These are phyloP conservation scores for Nowickia ferox DNA, from an alignment of 2,888 invertebrate genomes.

Conservation along the genomic window DNA sequence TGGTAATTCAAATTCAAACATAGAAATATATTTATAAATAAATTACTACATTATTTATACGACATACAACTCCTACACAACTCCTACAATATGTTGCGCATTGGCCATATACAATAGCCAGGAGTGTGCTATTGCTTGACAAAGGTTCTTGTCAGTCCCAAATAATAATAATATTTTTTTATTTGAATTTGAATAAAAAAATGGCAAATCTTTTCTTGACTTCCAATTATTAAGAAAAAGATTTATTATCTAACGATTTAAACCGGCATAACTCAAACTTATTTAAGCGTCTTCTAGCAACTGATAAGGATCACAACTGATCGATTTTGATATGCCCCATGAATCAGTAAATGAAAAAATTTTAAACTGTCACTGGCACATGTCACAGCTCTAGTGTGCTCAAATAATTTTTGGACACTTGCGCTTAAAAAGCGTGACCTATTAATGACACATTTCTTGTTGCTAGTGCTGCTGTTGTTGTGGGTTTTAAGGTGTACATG, in stretches of 20 bases:
- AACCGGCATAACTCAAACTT: conserved; percentile 3
- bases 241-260: background rate
- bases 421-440: conserved; percentile 64
- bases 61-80: too few relatives aligned
- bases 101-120: too few relatives aligned
- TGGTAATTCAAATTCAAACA: too few relatives aligned
- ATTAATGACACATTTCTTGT: conserved; percentile 65
- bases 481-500: conserved; percentile 47
- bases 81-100: too few relatives aligned
- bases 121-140: too few relatives aligned
- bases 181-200: background rate
- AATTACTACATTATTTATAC: too few relatives aligned
- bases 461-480: background rate
- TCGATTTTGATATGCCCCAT: conserved; percentile 55
- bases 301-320: conserved; percentile 52
- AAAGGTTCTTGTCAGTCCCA: too few relatives aligned
- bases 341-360: conserved; percentile 42
- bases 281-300: conserved; percentile 14
- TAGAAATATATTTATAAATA: too few relatives aligned
- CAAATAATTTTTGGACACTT: conserved; percentile 28
- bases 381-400: conserved; percentile 49
- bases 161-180: too few relatives aligned
- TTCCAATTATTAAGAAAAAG: background rate
- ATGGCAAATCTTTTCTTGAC: background rate
- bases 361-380: conserved; percentile 56